Evolutionary conservation across 2,888 invertebrate species (phyloP), one percentile per base, ranked within the genome.

Genomic region (Amiota mariae): DNA sequence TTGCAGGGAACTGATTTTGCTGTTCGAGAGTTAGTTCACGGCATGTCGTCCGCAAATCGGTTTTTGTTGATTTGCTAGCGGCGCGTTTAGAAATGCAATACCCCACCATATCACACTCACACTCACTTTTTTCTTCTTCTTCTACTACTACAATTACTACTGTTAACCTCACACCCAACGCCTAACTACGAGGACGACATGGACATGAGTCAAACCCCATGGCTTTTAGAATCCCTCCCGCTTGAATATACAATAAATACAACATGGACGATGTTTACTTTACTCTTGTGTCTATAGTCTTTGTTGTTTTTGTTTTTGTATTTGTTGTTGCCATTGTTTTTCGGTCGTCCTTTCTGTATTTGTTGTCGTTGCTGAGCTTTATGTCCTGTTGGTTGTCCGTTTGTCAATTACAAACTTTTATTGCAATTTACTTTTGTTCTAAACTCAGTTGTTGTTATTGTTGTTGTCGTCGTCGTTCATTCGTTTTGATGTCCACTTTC

Each of bases 361-460:
- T 48, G 18, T 24, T 71, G 71, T 71, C 24, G 61, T 61, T 59
- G 59, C 49, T 61, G 20, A 20, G 59, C 47, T n/a, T 48, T 47
- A 80, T 78, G 82, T 81, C 79, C 80, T 81, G 82, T 84, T 81
- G 82, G 84, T 84, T 85, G 85, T 85, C 85, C 86, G 82, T 83
- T 85, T 85, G 86, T 86, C 82, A 86, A 86, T 86, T 85, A 84
- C 83, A 85, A 85, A 85, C 83, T 85, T 85, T 86, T 85, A 86
- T 86, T 85, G 84, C 84, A 82, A 85, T 85, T 85, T 85, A 85
- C 85, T 85, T 82, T 81, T 85, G 84, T 84, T 83, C 82, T 81
- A 75, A 79, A 77, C 82, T 79, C 80, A 78, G 79, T 76, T 54
- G 67, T 68, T 68, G 54, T 68, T 54, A 36, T 68, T 68, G 36